These are phyloP conservation scores for Gonocerus acuteangulatus DNA, from an alignment of 2,888 invertebrate species.

Conservation along the genomic window DNA sequence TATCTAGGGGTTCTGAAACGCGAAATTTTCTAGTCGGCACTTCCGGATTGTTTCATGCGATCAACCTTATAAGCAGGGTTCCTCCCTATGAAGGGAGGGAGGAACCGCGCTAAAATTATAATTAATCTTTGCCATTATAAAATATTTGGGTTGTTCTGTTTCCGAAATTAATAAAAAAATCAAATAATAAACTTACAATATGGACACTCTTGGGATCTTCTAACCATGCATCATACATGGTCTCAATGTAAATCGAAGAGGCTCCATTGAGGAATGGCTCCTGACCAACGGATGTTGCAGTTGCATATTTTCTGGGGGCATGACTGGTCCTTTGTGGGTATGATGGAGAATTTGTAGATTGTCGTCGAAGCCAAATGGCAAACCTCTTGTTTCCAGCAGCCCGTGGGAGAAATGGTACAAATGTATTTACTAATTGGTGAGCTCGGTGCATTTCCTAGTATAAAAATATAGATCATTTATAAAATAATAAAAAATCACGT, in stretches of 20 bases:
- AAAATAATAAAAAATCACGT: no score
- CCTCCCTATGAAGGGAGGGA: no score
- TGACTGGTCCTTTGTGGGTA: conserved; percentile 6
- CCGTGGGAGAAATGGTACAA: conserved; percentile 50
- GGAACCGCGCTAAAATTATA: no score
- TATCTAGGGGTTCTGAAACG: no score
- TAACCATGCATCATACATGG: conserved; percentile 96
- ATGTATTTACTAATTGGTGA: conserved; percentile 60
- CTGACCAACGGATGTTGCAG: conserved; percentile 56
- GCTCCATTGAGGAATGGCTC: conserved; percentile 96
- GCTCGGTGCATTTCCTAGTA: conserved; percentile 67
- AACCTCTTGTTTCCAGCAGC: conserved; percentile 57
- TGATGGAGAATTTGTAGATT: conserved; percentile 16
- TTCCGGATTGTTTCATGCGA: no score
- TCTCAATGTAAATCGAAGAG: conserved; percentile 91
- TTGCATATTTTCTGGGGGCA: conserved; percentile 13
- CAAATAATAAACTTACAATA: conserved; percentile 79
- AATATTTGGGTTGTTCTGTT: no score
- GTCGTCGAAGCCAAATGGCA: conserved; percentile 67
- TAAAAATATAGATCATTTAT: no score
- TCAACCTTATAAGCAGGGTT: no score
- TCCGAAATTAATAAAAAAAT: no score
- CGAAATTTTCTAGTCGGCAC: no score
- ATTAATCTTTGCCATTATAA: no score
- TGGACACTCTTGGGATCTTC: conserved; percentile 91